Base-by-base conservation (phyloP, 1,140 invertebrate species). In the Rhopalosiphum maidis region DNA sequence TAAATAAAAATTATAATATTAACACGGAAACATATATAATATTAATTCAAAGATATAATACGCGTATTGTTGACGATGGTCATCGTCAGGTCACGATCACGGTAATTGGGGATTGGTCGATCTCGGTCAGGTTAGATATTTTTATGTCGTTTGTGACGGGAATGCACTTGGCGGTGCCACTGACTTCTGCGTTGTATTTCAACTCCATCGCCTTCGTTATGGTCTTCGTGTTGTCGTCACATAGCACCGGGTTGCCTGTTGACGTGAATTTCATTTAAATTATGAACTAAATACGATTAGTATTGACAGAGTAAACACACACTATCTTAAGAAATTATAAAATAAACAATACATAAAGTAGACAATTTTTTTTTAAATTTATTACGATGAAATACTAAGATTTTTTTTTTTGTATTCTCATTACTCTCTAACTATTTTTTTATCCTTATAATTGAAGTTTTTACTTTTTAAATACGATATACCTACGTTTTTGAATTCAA, bases 231-330 rank as follows among this genome's bases (percentile, higher is more conserved):
- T 85, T 90, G 51, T 94, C 94, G 60, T 94, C 93, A 60, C 94
- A 94, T 35, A 94, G 55, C 25, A 94, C 94, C 15, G 94, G 94
- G 86, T 94, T 94, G 5, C 94, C 94, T 94, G 92, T 41, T 9
- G 11, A 68, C 3, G 60, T 77, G 0, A 7, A 77, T 77, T n/a
- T 35, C 15, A n/a, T 18, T 77, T 18, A n/a, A 15, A 77, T 4
- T 77, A 77, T 11, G 2, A 60, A 60, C 55, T 60, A 60, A 60
- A 60, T 25, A 30, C 25, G 2, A 60, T 60, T 15, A 30, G 9
- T 60, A n/a, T 15, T 30, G 9, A 60, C 18, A 18, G 15, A 18
- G 48, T 51, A 77, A 77, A 77, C 60, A 21, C 60, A 4, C 4
- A 18, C n/a, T 5, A 4, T 35, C 15, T 77, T 15, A 15, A 5